These are phyloP conservation scores for Zelleria hepariella DNA, from an alignment of 2,888 invertebrate species.

Conservation along the genomic window DNA sequence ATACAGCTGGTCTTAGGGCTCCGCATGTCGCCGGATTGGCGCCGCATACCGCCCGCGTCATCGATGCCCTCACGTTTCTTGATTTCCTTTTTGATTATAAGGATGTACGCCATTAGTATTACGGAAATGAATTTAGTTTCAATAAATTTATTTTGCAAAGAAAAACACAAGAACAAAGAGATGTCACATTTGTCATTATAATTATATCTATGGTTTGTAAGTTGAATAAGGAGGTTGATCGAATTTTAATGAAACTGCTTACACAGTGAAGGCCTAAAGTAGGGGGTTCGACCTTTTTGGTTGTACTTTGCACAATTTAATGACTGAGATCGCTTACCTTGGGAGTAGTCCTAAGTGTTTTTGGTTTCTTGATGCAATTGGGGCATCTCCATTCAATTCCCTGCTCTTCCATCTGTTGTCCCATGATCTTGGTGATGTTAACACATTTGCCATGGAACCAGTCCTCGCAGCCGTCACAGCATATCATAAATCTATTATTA, in stretches of 20 bases:
- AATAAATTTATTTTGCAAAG: too few relatives aligned
- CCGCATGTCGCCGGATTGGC: not conserved
- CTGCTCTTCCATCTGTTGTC: conserved; percentile 91
- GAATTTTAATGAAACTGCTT: not conserved
- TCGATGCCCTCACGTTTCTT: not conserved
- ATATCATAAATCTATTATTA: conserved; percentile 97
- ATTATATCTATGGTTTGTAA: not conserved
- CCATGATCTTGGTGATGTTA: conserved; percentile 91
- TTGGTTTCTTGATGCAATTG: conserved; percentile 79
- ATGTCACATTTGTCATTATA: not conserved
- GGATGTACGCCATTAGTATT: not conserved
- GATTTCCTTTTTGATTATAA: not conserved
- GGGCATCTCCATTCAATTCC: conserved; percentile 93
- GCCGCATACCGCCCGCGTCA: not conserved
- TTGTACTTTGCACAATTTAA: not conserved
- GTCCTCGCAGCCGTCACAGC: conserved; percentile 95
- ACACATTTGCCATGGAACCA: conserved; percentile 99
- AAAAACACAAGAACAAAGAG: too few relatives aligned
- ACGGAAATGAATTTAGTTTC: not conserved
- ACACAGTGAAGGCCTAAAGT: too few relatives aligned
- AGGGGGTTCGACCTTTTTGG: too few relatives aligned
- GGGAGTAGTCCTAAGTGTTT: conserved; percentile 29
- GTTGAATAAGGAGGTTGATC: not conserved
- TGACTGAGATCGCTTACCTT: conserved; percentile 42
- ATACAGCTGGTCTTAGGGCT: conserved; percentile 73